phyloP scores from a whole-genome alignment of 2,113 vertebrate species.

The Monopterus albus region DNA sequence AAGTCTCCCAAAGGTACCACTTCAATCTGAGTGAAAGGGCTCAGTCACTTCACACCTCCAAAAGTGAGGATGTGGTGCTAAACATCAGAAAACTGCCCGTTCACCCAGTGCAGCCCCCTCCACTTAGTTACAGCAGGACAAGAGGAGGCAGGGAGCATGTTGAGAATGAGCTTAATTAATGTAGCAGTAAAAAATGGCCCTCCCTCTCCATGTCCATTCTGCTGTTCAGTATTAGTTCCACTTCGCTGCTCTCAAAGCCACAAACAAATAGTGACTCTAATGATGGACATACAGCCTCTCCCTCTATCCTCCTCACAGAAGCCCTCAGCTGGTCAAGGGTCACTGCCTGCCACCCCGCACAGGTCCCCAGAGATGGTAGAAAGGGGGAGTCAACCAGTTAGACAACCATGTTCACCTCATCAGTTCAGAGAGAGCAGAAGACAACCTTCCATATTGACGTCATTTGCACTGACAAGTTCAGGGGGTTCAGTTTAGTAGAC shows the following conservation, averaged over 20 bases:
- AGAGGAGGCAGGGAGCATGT: constrained; percentile 66
- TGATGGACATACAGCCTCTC: constrained; percentile 83
- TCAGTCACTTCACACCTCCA: neutral
- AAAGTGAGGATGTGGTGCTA: constrained; percentile 12
- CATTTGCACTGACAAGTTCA: constrained; percentile 87
- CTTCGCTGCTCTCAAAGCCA: constrained; percentile 77
- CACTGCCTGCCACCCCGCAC: constrained; percentile 76
- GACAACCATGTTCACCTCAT: constrained; percentile 86
- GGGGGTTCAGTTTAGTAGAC: constrained; percentile 74
- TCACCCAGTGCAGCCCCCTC: constrained; percentile 30
- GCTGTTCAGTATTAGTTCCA: constrained; percentile 86
- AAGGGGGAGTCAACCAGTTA: constrained; percentile 80
- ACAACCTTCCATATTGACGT: constrained; percentile 83
- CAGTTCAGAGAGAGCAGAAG: constrained; percentile 78
- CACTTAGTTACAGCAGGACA: constrained; percentile 56
- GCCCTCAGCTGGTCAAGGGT: constrained; percentile 81
- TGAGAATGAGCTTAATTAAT: constrained; percentile 87
- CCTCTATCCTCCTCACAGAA: constrained; percentile 54
- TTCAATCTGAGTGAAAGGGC: too few relatives aligned
- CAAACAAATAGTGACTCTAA: constrained; percentile 79
- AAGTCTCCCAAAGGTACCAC: neutral
- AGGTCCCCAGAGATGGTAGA: constrained; percentile 63
- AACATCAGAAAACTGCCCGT: constrained; percentile 41
- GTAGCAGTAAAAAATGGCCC: constrained; percentile 87
- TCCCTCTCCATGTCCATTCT: constrained; percentile 73